A percentile compares a stretch with the other conserved stretches of the same genome.
Evolutionary conservation across 2,888 invertebrate species (phyloP).

Genomic region (Polietes domitor): DNA sequence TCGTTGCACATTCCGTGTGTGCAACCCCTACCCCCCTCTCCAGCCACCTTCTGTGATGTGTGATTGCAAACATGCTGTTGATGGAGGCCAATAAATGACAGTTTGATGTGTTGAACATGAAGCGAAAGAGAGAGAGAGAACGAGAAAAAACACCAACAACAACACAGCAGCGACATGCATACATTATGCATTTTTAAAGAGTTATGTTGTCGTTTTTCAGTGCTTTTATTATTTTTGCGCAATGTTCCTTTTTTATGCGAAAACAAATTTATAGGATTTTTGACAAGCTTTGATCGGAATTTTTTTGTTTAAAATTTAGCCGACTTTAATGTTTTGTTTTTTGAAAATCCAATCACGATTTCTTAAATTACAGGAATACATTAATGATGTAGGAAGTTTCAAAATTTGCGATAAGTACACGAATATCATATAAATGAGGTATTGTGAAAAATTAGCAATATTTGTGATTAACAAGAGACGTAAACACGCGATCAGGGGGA

Average conservation of each 20-base stretch:
- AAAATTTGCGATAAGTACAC: neutral
- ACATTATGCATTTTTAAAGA: conserved; percentile 25
- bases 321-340: neutral
- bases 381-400: neutral
- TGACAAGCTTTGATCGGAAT: conserved; percentile 20
- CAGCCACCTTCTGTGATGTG: conserved; percentile 25
- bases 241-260: neutral
- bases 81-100: conserved; percentile 64
- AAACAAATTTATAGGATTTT: conserved; percentile 16
- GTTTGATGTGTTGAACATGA: conserved; percentile 57
- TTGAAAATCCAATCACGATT: neutral
- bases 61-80: conserved; percentile 55
- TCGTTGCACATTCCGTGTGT: conserved; percentile 56
- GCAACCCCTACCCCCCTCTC: neutral
- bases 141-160: neutral
- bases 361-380: neutral
- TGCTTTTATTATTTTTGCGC: neutral
- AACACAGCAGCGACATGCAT: neutral
- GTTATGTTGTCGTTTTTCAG: neutral
- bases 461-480: no score
- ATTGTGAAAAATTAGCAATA: no score
- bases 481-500: no score
- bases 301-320: neutral
- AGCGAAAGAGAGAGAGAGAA: no score
- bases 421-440: no score